phyloP scores from a whole-genome alignment of 2,113 vertebrate species.

The Aythya baeri region DNA sequence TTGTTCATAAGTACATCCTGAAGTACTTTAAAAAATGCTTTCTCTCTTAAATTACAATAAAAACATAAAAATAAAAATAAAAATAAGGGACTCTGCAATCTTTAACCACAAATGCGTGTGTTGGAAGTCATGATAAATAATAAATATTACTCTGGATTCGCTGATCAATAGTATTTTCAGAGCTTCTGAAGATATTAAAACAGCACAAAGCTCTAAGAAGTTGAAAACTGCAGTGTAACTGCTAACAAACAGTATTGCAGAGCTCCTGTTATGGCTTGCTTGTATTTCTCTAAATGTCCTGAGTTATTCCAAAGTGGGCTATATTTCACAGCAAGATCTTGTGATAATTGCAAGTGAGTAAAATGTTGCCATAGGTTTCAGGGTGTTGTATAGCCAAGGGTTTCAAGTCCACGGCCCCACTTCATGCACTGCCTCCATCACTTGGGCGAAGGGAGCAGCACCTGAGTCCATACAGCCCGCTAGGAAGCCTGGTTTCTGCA shows the following conservation, averaged over 20 bases:
- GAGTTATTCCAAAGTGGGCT: background rate
- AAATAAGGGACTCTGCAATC: background rate
- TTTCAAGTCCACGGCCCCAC: background rate
- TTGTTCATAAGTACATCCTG: background rate
- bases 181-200: background rate
- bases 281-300: background rate
- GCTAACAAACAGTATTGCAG: background rate
- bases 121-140: background rate
- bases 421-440: background rate
- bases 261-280: background rate
- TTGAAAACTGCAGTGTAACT: background rate
- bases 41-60: background rate
- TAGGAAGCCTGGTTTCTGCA: no score
- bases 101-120: background rate
- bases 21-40: background rate
- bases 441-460: background rate
- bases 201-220: background rate
- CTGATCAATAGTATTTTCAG: background rate
- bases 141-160: background rate
- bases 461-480: background rate
- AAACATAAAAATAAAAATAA: no score
- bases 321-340: background rate
- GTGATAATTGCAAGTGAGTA: background rate
- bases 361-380: background rate
- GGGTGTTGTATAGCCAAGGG: background rate